Conservation (phyloP, 1,140 invertebrate genomes). For the Hyphantria cunea region DNA sequence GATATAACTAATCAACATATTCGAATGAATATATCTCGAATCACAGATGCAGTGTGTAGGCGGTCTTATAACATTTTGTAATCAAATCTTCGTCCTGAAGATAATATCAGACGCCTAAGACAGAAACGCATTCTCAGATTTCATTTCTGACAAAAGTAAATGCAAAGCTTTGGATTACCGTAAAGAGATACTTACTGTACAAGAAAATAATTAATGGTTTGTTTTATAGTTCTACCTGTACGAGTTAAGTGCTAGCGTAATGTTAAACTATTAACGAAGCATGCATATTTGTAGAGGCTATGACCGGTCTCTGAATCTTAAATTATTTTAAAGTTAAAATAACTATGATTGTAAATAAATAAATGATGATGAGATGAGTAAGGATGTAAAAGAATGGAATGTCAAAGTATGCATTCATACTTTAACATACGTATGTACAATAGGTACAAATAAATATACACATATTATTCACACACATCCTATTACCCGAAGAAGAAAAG, state of each 20-base stretch:
- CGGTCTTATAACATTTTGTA: slow-evolving; percentile 14
- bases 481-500: too few species aligned
- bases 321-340: too few species aligned
- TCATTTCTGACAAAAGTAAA: slow-evolving; percentile 26
- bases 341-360: not conserved
- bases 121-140: slow-evolving; percentile 22
- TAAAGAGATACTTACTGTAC: slow-evolving; percentile 17
- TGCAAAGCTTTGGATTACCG: slow-evolving; percentile 1
- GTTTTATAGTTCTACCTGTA: not conserved
- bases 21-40: slow-evolving; percentile 2
- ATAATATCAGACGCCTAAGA: slow-evolving; percentile 17
- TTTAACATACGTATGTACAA: too few species aligned
- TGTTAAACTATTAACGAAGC: too few species aligned
- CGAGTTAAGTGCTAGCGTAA: not conserved
- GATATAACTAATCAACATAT: too few species aligned
- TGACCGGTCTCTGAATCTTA: too few species aligned
- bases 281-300: too few species aligned
- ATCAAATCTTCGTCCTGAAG: slow-evolving; percentile 25
- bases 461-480: too few species aligned
- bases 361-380: not conserved
- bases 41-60: slow-evolving; percentile 17
- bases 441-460: too few species aligned
- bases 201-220: not conserved
- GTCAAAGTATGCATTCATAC: too few species aligned
- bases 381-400: too few species aligned